Conservation (phyloP, 2,888 invertebrate species). For the Xestia ashworthii region DNA sequence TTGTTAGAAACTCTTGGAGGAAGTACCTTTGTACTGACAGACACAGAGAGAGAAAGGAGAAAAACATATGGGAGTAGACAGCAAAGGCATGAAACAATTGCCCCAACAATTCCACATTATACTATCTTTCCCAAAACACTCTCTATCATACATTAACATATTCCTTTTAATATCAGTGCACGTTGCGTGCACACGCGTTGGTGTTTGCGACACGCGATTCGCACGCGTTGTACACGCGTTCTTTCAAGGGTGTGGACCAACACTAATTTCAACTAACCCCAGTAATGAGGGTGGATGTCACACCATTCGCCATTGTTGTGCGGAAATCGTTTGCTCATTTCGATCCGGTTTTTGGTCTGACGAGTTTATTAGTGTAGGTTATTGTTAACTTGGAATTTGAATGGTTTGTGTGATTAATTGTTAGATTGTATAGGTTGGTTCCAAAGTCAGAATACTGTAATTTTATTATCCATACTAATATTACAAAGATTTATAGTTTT, state of each 20-base stretch:
- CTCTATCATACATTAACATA: constrained; percentile 76
- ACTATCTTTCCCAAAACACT: constrained; percentile 54
- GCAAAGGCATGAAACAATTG: not conserved
- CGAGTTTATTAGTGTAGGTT: constrained; percentile 65
- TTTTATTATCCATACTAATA: no score
- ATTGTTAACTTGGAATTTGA: constrained; percentile 39
- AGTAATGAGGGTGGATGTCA: constrained; percentile 68
- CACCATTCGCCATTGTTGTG: constrained; percentile 65
- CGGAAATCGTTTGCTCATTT: constrained; percentile 81
- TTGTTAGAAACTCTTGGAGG: not conserved
- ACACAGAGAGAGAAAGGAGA: not conserved
- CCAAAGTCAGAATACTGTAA: no score
- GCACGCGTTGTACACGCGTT: constrained; percentile 74
- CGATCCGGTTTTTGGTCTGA: constrained; percentile 66
- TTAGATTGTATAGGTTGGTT: not conserved
- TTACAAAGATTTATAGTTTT: no score
- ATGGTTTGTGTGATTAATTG: not conserved
- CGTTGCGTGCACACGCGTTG: constrained; percentile 82
- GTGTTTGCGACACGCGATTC: constrained; percentile 77
- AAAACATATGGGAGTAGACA: not conserved
- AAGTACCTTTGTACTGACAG: not conserved
- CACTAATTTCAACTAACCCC: constrained; percentile 71
- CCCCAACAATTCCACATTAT: not conserved
- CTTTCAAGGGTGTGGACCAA: constrained; percentile 75
- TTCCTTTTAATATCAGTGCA: constrained; percentile 83